Conservation (phyloP, 2,888 invertebrate species). For the Diloba caeruleocephala region DNA sequence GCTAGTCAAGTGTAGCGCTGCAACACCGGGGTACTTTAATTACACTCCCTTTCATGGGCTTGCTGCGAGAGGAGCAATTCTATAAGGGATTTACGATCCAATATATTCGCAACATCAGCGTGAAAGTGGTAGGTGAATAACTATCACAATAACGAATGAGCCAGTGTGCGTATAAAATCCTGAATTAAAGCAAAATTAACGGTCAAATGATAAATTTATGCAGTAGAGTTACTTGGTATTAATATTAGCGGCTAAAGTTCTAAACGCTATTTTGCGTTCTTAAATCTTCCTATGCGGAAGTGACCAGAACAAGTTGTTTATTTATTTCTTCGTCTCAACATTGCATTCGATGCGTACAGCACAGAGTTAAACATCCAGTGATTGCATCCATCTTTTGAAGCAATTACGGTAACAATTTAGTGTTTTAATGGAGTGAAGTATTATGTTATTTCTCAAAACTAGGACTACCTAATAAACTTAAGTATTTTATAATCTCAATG, state of each 20-base stretch:
- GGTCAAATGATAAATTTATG: conserved; percentile 37
- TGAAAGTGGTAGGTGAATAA: conserved; percentile 51
- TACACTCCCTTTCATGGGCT: conserved; percentile 47
- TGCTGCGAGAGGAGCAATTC: conserved; percentile 48
- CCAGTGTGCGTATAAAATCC: conserved; percentile 29
- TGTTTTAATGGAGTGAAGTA: too few relatives aligned
- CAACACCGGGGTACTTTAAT: conserved; percentile 49
- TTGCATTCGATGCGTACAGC: too few relatives aligned
- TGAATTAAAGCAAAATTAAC: conserved; percentile 39
- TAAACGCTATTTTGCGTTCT: conserved; percentile 4
- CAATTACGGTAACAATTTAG: too few relatives aligned
- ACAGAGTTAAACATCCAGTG: too few relatives aligned
- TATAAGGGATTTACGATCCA: conserved; percentile 57
- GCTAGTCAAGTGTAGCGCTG: conserved; percentile 42
- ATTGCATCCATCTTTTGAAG: too few relatives aligned
- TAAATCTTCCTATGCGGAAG: not conserved
- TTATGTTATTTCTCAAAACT: not conserved
- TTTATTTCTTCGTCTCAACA: too few relatives aligned
- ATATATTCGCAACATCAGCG: conserved; percentile 50
- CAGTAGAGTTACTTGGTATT: conserved; percentile 21
- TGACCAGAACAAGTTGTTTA: not conserved
- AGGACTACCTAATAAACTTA: conserved; percentile 8
- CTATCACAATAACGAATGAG: conserved; percentile 40
- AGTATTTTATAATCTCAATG: conserved; percentile 19
- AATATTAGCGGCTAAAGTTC: conserved; percentile 14